Evolutionary conservation across 2,888 invertebrate genomes (phyloP), one percentile per base, ranked within the genome.

Genomic region (Cataglyphis altisquamis): DNA sequence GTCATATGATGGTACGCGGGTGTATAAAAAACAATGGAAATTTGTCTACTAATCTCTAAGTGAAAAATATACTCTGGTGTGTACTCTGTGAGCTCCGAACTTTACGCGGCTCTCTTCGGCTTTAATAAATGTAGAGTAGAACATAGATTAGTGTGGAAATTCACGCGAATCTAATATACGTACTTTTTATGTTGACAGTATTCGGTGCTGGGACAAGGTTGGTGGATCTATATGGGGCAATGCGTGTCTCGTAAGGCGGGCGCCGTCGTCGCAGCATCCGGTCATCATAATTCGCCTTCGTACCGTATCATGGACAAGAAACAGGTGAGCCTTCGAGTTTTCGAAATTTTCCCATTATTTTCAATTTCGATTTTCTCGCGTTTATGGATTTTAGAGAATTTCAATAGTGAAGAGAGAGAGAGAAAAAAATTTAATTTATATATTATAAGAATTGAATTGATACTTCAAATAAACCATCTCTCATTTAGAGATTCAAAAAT

Each of bases 171-270:
- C 18, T 67, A 45, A 72, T 4, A 21, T 0, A 32, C 21, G 9
- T 15, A 12, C 66, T 68, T 83, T 94, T 93, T 90, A 52, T 91
- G 92, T 57, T 18, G 29, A 70, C 45, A 80, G 78, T 25, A 45
- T 80, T 45, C 72, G 78, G 91, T 90, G 91, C 87, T 91, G 91
- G 90, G 90, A 90, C 86, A 89, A 92, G 92, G 91, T 93, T 91
- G 93, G 92, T 84, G 86, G 84, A 93, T 94, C 94, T 95, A 94
- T 96, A 97, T 97, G 97, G 97, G 97, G 96, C 97, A 97, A 97
- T 97, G 97, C 96, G 96, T 97, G 95, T 97, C 97, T 95, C 96
- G 97, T 95, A 96, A 96, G 95, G 96, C 95, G 94, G 95, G 95
- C 91, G 95, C 95, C 94, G 96, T 95, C 94, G 95, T 96, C 94